Evolutionary conservation across 2,113 vertebrate genomes (phyloP), one percentile per base, ranked within the genome.

Genomic region (Plecotus auritus): DNA sequence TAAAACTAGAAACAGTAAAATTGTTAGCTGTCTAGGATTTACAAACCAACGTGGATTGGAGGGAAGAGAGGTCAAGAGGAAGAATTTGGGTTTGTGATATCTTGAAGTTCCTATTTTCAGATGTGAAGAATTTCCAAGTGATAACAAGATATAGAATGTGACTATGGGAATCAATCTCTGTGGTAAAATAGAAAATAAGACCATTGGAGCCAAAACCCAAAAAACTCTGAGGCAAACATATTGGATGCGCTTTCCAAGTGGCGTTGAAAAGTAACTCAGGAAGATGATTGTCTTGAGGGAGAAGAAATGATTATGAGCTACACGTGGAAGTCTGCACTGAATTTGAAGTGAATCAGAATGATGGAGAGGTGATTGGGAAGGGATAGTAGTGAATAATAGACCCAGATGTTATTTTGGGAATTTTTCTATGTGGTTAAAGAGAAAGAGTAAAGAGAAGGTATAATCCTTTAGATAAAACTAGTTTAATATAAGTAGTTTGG

Each of bases 341-440:
- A 18, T 51, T 70, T 17, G 16, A 32, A 64, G 9, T 35, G 17
- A 89, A 32, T 30, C 32, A 26, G 78, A 70, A 45, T 23, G 42
- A 26, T 10, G 18, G 51, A 30, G 17, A 45, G 69, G 28, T 30
- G 11, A 17, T 0, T 14, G n/a, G 47, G 56, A 45, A 45, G 47
- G 20, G 0, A 12, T 4, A 9, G 9, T 18, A 10, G 14, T 11
- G 28, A 32, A 42, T 51, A 3, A 13, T 2, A 9, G 56, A 73
- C 35, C 23, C 54, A 28, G 35, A 22, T 4, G 22, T 18, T 30
- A 47, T 54, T 13, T 37, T 77, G 9, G 18, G 49, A 14, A 69
- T 7, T 59, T 67, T 77, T 70, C 14, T 23, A 17, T 35, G 13
- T 17, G 16, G 16, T 72, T 30, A 72, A 64, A 51, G 30, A 37